Evolutionary conservation across 2,888 invertebrate genomes (phyloP), one percentile per base, ranked within the genome.

Genomic region (Platerodrilus igneus): DNA sequence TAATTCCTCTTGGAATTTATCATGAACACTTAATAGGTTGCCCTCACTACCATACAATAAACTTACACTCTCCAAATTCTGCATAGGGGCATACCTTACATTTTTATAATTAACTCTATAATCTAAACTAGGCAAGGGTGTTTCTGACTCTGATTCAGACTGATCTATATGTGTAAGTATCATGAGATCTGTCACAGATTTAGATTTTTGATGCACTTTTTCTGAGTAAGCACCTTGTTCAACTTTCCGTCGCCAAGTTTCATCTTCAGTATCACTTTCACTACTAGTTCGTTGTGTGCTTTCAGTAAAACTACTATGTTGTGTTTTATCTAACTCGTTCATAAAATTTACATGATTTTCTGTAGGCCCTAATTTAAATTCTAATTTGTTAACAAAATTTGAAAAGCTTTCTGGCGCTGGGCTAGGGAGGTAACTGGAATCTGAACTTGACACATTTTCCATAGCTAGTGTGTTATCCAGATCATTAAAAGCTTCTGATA

Each of bases 121-220:
- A 49, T 67, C 66, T 38, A 69, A 53, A 51, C 68, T 69, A 11
- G 64, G 66, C 30, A 67, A 44, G 3, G 68, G 66, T 5, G 69
- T 67, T 48, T 77, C 76, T 1, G 74, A 73, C 48, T 78, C 78
- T 3, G 77, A 76, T 56, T 78, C 77, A 3, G 77, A 76, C 45
- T 67, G 70, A 52, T 81, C 80, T 11, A 81, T 79, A 50, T 80
- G 80, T 8, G 80, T 81, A 23, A 81, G 63, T 19, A 79, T 69
- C 79, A 81, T 79, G 15, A 81, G 64, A 64, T 81, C 80, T 5
- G 80, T 77, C 0, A 80, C 79, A 30, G 79, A 80, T 57, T 76
- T 75, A 0, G 80, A 80, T 59, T 81, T 81, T 49, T 78, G 74
- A 45, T 76, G 72, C 1, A 80, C 79, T 61, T 79, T 78, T 55